Evolutionary conservation across 2,113 vertebrate species (phyloP), one percentile per base, ranked within the genome.

Genomic region (Gnathonemus echidnorhynchus): DNA sequence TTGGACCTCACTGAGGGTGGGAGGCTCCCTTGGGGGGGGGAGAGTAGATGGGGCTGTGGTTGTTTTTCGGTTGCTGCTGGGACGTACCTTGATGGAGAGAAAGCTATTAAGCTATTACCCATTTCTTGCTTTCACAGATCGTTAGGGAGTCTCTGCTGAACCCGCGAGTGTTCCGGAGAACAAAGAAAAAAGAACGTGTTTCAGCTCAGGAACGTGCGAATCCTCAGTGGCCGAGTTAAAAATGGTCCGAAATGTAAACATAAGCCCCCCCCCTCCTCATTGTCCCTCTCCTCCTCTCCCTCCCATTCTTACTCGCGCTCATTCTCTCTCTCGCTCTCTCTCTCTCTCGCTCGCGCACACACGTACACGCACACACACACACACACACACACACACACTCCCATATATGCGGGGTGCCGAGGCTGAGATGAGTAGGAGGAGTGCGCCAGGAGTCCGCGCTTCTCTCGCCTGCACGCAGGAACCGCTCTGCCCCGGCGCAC

Each of bases 241-340:
- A 90, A 90, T 88, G 87, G 66, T 77, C 66, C 48, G 49, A 90
- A 52, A 58, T 58, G 27, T 90, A 88, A 90, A 88, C 70, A 90
- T 27, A 31, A 27, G 27, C 19, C 24, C 10, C 84, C 84, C 89
- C 90, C 62, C 89, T 89, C 70, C 83, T 15, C 45, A 48, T 39
- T 42, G 39, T 88, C 74, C 90, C 62, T 87, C 87, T 89, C 56
- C 74, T 27, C 50, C 70, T 49, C 50, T 70, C n/a, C 35, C 86
- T 86, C 80, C 83, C 86, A 77, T n/a, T 88, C 86, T 77, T 45
- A 13, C 70, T 88, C 7, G 31, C 21, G 42, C 87, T 11, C 56
- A 66, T 42, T 35, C 58, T 58, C 7, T 66, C 53, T 58, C 53
- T 56, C 86, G 58, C 50, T 88, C 52, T 35, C 39, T 88, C 52